A percentile compares a stretch with the other conserved stretches of the same genome.
These are phyloP conservation scores for Cinclus mexicanus DNA, from an alignment of 2,113 vertebrate species.

Conservation along the genomic window DNA sequence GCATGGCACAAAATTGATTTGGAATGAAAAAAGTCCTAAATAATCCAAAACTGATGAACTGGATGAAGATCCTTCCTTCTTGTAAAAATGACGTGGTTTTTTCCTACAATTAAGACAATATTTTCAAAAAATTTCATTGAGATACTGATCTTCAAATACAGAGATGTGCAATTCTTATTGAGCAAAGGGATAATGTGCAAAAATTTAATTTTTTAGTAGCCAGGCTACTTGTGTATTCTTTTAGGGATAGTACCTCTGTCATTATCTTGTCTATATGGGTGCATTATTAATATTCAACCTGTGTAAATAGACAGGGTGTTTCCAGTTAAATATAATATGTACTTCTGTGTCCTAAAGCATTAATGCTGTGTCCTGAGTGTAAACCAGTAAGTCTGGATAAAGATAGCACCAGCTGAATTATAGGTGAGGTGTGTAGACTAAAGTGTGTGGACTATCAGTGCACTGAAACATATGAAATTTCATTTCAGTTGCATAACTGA, in stretches of 20 bases:
- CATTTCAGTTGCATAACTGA: neutral
- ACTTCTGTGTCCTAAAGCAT: neutral
- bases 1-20: neutral
- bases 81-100: neutral
- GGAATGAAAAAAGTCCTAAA: neutral
- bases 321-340: neutral
- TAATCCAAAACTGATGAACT: neutral
- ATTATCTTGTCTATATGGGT: neutral
- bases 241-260: neutral
- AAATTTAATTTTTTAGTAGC: neutral
- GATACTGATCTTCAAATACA: neutral
- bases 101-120: neutral
- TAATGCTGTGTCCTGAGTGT: neutral
- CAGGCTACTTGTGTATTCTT: neutral
- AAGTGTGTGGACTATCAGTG: neutral
- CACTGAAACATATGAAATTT: neutral
- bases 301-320: neutral
- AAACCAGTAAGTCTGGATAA: neutral
- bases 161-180: neutral
- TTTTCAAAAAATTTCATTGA: neutral
- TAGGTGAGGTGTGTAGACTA: neutral
- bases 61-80: neutral
- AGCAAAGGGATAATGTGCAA: neutral
- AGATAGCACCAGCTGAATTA: neutral
- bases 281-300: neutral